Percentiles rank a stretch among this genome's conserved stretches.
Conservation (phyloP, 2,113 vertebrate genomes). For the Microtus richardsoni region DNA sequence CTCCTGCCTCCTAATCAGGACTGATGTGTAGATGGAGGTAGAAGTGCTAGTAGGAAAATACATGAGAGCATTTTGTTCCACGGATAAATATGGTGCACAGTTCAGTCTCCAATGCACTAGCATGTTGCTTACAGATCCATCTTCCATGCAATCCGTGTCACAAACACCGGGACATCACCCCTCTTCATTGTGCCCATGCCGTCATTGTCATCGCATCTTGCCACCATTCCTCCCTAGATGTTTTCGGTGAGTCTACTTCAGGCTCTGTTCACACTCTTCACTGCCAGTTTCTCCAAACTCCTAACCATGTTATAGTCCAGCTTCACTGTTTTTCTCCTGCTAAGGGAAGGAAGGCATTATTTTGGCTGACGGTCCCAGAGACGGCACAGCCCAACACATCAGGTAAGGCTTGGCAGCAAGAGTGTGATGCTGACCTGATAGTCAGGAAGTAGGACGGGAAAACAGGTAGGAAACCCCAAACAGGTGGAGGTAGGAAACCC, state of each 20-base stretch:
- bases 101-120: background rate
- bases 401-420: background rate
- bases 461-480: background rate
- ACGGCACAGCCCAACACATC: background rate
- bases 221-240: no score
- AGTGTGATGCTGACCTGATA: background rate
- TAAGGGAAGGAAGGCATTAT: background rate
- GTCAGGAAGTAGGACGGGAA: background rate
- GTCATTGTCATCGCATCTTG: background rate
- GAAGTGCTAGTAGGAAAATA: background rate
- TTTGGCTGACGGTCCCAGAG: background rate
- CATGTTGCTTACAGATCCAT: background rate
- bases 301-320: no score
- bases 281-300: background rate
- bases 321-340: background rate
- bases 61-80: background rate
- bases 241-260: no score
- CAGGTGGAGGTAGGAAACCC: background rate
- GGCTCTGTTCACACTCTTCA: background rate
- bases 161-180: background rate
- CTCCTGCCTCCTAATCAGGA: background rate
- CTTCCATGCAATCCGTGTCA: background rate
- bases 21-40: background rate
- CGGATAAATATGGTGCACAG: background rate
- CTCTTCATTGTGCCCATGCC: fast-evolving